Conservation (phyloP, 2,888 invertebrate genomes). For the Pterobdella sp. region DNA sequence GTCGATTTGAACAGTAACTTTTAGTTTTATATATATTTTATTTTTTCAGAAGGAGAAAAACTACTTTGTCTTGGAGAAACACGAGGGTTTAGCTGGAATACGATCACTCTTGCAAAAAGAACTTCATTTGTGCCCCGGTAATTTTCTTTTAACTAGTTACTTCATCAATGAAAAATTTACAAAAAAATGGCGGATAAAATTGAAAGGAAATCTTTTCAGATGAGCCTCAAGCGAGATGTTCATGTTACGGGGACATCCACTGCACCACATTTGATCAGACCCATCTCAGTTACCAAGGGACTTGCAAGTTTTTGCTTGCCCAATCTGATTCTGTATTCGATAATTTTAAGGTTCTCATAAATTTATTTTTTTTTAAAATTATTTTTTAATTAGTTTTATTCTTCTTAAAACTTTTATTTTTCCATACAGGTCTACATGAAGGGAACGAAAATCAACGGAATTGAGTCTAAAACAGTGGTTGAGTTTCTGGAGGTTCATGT, state of each 20-base stretch:
- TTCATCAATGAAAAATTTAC: too few relatives aligned
- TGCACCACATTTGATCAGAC: conserved; percentile 17
- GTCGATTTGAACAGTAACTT: neutral
- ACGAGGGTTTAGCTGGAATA: neutral
- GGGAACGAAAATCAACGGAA: conserved; percentile 4
- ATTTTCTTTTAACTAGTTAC: too few relatives aligned
- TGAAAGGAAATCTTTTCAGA: neutral
- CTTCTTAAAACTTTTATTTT: neutral
- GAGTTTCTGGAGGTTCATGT: neutral
- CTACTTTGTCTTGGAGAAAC: neutral
- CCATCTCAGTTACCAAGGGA: conserved; percentile 13
- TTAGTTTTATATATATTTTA: neutral
- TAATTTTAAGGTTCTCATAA: conserved; percentile 1
- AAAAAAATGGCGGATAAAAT: too few relatives aligned
- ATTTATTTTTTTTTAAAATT: neutral
- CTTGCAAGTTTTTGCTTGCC: conserved; percentile 5
- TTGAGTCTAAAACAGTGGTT: neutral
- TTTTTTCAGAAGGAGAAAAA: conserved; percentile 17
- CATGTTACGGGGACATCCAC: conserved; percentile 15
- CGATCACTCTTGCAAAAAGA: neutral
- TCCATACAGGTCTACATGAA: conserved; percentile 1
- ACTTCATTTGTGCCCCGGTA: neutral
- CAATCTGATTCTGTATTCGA: conserved; percentile 1
- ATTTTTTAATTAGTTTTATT: neutral
- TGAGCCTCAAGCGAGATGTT: neutral